A percentile compares a stretch with the other conserved stretches of the same genome.
These are phyloP conservation scores for Centropyge bicolor DNA, from an alignment of 2,797 vertebrate species.

Conservation along the genomic window DNA sequence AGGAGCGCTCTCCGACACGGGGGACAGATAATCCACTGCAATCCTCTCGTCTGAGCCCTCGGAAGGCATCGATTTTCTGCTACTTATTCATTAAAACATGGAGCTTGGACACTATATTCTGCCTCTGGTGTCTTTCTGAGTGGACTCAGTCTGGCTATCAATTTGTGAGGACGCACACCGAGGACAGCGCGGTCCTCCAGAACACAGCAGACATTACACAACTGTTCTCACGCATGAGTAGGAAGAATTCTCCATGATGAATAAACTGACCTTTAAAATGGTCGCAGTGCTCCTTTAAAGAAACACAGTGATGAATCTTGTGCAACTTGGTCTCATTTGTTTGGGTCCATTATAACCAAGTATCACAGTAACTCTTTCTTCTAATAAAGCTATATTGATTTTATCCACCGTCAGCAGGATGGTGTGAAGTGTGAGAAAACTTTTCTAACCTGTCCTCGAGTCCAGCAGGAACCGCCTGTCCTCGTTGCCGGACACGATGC, in stretches of 20 bases:
- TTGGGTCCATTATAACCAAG: neutral
- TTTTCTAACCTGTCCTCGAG: slow-evolving; percentile 86
- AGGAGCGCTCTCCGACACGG: neutral
- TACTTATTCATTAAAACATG: neutral
- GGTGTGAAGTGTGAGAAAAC: too few species aligned
- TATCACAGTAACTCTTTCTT: neutral
- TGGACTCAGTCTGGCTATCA: neutral
- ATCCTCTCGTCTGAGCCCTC: neutral
- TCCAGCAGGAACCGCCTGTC: slow-evolving; percentile 89
- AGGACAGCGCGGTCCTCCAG: too few species aligned
- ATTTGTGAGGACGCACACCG: neutral
- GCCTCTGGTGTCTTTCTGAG: neutral
- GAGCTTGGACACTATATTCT: neutral
- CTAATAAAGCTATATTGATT: neutral
- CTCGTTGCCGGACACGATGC: slow-evolving; percentile 91
- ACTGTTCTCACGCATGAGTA: neutral
- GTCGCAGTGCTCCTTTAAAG: neutral
- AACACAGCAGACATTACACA: neutral
- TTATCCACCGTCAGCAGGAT: neutral
- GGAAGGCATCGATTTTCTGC: neutral
- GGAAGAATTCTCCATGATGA: neutral
- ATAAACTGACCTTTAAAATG: neutral
- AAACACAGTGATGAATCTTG: neutral
- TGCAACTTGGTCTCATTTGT: neutral
- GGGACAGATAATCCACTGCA: neutral